Base-by-base conservation (phyloP, 2,113 vertebrate species). In the Myrmecophaga tridactyla region DNA sequence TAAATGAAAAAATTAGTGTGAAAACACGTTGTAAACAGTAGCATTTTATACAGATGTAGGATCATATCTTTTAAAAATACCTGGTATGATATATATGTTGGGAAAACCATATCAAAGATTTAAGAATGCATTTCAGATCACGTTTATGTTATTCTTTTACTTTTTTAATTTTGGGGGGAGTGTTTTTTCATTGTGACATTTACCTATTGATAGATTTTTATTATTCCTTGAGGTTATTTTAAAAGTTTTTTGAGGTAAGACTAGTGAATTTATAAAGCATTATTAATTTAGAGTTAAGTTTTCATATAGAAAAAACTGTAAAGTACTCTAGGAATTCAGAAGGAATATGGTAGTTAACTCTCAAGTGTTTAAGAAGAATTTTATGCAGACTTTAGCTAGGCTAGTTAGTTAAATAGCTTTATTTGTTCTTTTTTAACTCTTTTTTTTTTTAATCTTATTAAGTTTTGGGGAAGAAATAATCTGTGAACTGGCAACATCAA, bases 201-300 rank as follows among this genome's bases (percentile, higher is more conserved):
- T 88, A 75, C 41, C 14, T n/a, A n/a, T n/a, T 67, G 36, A 31
- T 73, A 75, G 18, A 15, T 51, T 86, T 76, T 82, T 89, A 27
- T 56, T 43, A 25, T 76, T 65, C 56, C 88, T 95, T 63, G 21
- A 83, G 39, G 4, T 92, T 86, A 2, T 18, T 39, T 92, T 56
- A 20, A 86, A n/a, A 6, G 25, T 41, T 60, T 67, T 51, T 89
- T 75, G 7, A 48, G 7, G 78, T 89, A 36, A 81, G 56, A 80
- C 7, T 58, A 31, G 67, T 53, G 13, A 53, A n/a, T 83, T 69
- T 73, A 69, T 3, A 69, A 29, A 51, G 23, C 27, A 78, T 7
- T 77, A 72, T 84, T 92, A 89, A 70, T 84, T 92, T 96, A 73
- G 18, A 81, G 18, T 41, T 92, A 70, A 72, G n/a, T 82, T 94